These are phyloP conservation scores for Acrobeloides nanus DNA, from an alignment of 2,888 invertebrate genomes.

Conservation along the genomic window DNA sequence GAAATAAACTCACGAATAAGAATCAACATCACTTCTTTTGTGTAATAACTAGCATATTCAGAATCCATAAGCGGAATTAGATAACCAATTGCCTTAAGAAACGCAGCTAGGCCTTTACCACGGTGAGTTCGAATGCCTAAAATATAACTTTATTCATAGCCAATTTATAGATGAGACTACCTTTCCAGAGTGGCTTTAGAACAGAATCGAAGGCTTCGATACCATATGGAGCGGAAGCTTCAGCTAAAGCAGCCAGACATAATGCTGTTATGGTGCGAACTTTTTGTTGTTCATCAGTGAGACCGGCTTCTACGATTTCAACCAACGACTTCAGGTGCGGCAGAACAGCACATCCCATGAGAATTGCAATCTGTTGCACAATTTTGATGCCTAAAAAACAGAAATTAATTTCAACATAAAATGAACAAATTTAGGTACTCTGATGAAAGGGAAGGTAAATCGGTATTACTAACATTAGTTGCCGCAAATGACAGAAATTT, in stretches of 20 bases:
- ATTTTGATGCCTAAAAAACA: constrained; percentile 80
- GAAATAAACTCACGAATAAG: constrained; percentile 98
- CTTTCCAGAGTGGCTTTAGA: constrained; percentile 97
- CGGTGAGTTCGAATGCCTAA: constrained; percentile 72
- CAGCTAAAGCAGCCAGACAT: constrained; percentile 93
- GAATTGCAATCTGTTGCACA: constrained; percentile 97
- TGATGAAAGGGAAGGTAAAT: too few relatives aligned
- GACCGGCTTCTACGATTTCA: constrained; percentile 96
- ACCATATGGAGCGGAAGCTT: constrained; percentile 75
- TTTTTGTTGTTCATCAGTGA: constrained; percentile 98
- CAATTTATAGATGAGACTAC: constrained; percentile 10
- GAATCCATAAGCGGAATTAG: constrained; percentile 94
- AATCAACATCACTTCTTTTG: constrained; percentile 96
- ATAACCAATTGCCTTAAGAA: constrained; percentile 97
- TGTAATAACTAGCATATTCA: constrained; percentile 98
- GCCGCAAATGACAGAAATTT: constrained; percentile 1
- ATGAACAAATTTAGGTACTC: constrained; percentile 1
- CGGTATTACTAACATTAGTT: too few relatives aligned
- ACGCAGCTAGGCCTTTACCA: constrained; percentile 90
- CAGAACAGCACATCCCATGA: constrained; percentile 98
- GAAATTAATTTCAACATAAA: constrained; percentile 1
- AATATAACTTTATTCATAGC: constrained; percentile 1
- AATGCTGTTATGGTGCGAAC: constrained; percentile 93
- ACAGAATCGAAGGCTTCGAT: constrained; percentile 99
- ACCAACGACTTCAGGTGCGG: constrained; percentile 95